Base-by-base conservation (phyloP, 2,797 vertebrate species). In the Characodon lateralis region DNA sequence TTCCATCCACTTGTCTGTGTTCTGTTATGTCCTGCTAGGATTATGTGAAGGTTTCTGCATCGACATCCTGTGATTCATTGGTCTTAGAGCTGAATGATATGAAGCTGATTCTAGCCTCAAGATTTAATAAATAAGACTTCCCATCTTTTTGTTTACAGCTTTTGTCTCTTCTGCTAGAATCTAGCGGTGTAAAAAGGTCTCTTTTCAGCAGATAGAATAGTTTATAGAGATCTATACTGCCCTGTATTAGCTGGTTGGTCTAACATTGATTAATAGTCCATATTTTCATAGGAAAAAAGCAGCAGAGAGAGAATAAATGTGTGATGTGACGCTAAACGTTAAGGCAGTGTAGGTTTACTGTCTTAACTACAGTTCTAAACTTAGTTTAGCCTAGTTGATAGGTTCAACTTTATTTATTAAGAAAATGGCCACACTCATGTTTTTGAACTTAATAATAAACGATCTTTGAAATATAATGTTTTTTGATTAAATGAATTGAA, bases 1-100 rank as follows among this genome's bases (percentile, higher is more conserved):
- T 53, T 78, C 35, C 76, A 78, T 85, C 22, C 58, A 55, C 74
- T 70, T 85, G 41, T 61, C 76, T 76, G 31, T 77, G 41, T 95
- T 93, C 91, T 93, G 93, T 94, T 91, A 63, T 76, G 68, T 83
- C 48, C 48, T 51, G 18, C 28, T 75, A 0, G 59, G 12, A 14
- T 73, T 71, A 58, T 76, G 26, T 79, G 14, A 84, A 55, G 69
- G 16, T 18, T 20, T 74, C 13, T 77, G 28, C 55, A 35, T 43
- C n/a, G 50, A 22, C 24, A 53, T 41, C 18, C 58, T 22, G 0
- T 1, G 14, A 51, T 71, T 6, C 0, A 48, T 55, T 72, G n/a
- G 56, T 39, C 10, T 46, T 59, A 3, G 14, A 77, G 12, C 31
- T 80, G 56, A 53, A 72, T 61, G 14, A 58, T 46, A 65, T 43